Conservation (phyloP, 2,888 invertebrate species). For the Napeogenes sylphis region DNA sequence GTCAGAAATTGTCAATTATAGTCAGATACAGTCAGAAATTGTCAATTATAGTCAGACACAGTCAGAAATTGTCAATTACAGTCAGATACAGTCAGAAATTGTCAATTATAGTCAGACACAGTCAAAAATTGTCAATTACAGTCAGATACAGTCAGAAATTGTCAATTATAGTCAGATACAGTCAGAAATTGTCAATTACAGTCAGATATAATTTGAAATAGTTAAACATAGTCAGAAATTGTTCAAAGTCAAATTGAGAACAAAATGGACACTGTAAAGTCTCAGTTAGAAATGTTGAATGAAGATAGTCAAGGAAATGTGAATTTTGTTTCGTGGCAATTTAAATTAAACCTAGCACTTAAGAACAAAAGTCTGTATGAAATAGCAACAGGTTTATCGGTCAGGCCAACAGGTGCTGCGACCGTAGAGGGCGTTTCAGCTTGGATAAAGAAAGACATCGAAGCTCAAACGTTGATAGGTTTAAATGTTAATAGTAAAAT, state of each 20-base stretch:
- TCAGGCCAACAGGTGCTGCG: slow-evolving; percentile 2
- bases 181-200: no score
- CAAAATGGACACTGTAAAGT: slow-evolving; percentile 9
- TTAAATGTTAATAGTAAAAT: slow-evolving; percentile 7
- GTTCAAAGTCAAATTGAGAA: background rate
- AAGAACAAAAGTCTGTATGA: slow-evolving; percentile 8
- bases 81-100: no score
- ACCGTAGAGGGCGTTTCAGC: background rate
- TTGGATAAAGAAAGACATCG: slow-evolving; percentile 8
- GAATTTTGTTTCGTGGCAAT: slow-evolving; percentile 7
- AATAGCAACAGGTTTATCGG: background rate
- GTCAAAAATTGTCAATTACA: no score
- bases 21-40: no score
- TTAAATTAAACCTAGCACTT: slow-evolving; percentile 1
- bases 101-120: no score
- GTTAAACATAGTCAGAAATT: background rate
- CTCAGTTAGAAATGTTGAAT: slow-evolving; percentile 6
- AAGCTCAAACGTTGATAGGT: slow-evolving; percentile 6
- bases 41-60: no score
- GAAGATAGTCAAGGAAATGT: slow-evolving; percentile 6
- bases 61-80: no score
- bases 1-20: no score
- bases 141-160: no score
- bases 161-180: no score
- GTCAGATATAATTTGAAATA: no score